Conservation (phyloP, 2,113 vertebrate genomes). For the Dissostichus mawsoni region DNA sequence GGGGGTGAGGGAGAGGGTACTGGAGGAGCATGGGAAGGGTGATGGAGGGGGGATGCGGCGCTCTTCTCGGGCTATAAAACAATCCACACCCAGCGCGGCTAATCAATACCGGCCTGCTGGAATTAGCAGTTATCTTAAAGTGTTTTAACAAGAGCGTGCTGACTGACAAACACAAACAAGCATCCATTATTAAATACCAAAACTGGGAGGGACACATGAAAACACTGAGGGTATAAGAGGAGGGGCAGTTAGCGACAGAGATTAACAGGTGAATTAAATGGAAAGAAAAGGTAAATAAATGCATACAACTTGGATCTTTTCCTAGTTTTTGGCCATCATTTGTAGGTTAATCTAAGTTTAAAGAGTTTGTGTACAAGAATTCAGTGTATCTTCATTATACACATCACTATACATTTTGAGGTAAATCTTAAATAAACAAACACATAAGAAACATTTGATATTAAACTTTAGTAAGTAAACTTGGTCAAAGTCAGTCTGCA, state of each 20-base stretch:
- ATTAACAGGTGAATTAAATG: conserved; percentile 2
- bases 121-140: conserved; percentile 85
- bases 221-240: not conserved
- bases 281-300: not conserved
- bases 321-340: not conserved
- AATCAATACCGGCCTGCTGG: conserved; percentile 80
- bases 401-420: too few relatives aligned
- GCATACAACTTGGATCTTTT: not conserved
- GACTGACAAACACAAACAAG: conserved; percentile 80
- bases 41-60: conserved; percentile 31
- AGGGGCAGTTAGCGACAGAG: not conserved
- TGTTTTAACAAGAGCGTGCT: conserved; percentile 76
- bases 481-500: too few relatives aligned
- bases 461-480: too few relatives aligned
- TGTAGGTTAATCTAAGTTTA: not conserved
- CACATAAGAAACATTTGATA: too few relatives aligned
- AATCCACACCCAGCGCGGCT: conserved; percentile 64
- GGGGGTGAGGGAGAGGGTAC: not conserved
- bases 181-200: conserved; percentile 80
- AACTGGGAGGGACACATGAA: not conserved
- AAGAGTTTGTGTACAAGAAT: not conserved
- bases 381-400: not conserved
- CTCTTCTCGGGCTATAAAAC: conserved; percentile 76
- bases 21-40: conserved; percentile 21
- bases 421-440: too few relatives aligned